Percentiles rank a stretch among this genome's conserved stretches.
Evolutionary conservation across 2,888 invertebrate species (phyloP).

Genomic region (Tipula lateralis): DNA sequence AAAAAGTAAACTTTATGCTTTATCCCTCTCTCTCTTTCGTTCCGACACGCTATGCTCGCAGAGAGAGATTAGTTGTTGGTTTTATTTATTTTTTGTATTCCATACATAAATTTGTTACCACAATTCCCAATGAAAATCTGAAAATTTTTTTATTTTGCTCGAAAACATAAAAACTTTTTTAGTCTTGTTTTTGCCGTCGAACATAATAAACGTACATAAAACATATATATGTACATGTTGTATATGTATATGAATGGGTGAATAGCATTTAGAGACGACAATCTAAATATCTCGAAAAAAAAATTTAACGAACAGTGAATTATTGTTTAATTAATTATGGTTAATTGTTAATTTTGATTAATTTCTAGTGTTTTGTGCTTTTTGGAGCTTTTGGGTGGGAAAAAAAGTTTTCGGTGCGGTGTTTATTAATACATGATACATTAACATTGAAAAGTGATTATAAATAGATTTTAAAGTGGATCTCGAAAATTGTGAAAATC

Average conservation of each 20-base stretch:
- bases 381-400: no score
- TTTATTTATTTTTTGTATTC: not conserved
- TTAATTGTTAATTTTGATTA: not conserved
- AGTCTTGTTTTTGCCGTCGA: not conserved
- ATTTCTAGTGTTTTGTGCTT: not conserved
- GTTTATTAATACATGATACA: not conserved
- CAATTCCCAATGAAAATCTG: not conserved
- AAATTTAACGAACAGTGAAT: not conserved
- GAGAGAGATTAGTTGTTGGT: not conserved
- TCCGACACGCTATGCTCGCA: not conserved
- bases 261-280: not conserved
- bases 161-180: not conserved
- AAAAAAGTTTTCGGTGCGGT: not conserved
- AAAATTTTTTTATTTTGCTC: not conserved
- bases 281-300: not conserved
- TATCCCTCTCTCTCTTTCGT: not conserved
- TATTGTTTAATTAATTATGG: not conserved
- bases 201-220: not conserved
- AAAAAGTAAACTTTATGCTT: not conserved
- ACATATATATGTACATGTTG: not conserved
- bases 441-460: not conserved
- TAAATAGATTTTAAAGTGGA: slow-evolving; percentile 12
- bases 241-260: no score
- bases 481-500: slow-evolving; percentile 25
- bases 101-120: slow-evolving; percentile 24